Percentiles rank a stretch among this genome's conserved stretches.
Conservation (phyloP, 2,113 vertebrate genomes). For the Microcebus jonahi region DNA sequence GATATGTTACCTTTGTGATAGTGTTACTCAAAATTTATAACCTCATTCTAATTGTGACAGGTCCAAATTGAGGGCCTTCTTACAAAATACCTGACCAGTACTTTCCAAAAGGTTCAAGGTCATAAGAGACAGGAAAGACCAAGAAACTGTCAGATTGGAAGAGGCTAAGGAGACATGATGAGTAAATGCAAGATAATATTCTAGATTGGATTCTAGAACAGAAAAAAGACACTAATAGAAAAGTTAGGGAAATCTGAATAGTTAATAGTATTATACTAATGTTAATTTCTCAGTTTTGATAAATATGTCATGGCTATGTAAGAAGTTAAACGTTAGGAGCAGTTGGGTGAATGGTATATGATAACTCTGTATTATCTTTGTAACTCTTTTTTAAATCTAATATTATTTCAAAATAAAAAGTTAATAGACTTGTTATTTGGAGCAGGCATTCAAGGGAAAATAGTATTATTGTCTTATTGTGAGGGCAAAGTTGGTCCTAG, state of each 20-base stretch:
- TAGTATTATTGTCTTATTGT: constrained; percentile 14
- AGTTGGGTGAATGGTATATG: neutral
- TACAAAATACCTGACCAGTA: neutral
- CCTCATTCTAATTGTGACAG: neutral
- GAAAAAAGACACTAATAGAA: neutral
- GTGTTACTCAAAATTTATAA: neutral
- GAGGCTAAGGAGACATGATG: neutral
- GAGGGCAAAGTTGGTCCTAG: neutral
- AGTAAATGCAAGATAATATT: neutral
- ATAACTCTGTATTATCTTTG: constrained; percentile 4
- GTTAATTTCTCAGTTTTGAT: neutral
- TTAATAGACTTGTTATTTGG: constrained; percentile 23
- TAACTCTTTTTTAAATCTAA: constrained; percentile 24
- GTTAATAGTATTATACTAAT: neutral
- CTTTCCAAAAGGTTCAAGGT: constrained; percentile 28
- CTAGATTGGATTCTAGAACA: neutral
- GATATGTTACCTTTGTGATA: neutral
- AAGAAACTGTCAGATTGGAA: neutral
- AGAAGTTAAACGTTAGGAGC: neutral
- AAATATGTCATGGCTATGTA: neutral
- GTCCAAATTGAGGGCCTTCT: neutral
- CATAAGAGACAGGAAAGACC: neutral
- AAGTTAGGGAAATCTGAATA: neutral
- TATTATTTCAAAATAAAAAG: constrained; percentile 34
- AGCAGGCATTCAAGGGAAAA: neutral